Percentiles rank a stretch among this genome's conserved stretches.
Conservation (phyloP, 2,888 invertebrate genomes). For the Octonoba sinensis region DNA sequence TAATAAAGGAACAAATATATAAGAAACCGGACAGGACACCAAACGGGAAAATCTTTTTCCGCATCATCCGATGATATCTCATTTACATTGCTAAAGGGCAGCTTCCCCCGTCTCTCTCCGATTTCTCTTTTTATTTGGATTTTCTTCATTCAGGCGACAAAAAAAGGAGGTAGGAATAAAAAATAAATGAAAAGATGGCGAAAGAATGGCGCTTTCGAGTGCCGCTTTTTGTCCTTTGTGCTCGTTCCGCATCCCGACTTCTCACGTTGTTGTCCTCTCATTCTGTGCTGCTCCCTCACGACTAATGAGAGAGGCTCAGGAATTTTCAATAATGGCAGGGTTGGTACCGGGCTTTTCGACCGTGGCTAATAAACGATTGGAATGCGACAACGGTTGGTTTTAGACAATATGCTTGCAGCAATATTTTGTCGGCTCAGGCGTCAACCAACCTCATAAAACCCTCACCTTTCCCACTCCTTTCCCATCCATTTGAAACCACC, state of each 20-base stretch:
- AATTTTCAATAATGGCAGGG: slow-evolving; percentile 65
- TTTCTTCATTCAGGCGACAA: slow-evolving; percentile 24
- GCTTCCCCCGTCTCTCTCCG: slow-evolving; percentile 8
- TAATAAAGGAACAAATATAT: too few relatives aligned
- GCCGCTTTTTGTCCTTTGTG: slow-evolving; percentile 30
- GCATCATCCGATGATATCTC: slow-evolving; percentile 10
- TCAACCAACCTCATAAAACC: slow-evolving; percentile 65
- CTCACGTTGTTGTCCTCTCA: background rate
- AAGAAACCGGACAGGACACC: too few relatives aligned
- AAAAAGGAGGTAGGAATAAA: slow-evolving; percentile 20
- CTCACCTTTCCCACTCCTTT: slow-evolving; percentile 59
- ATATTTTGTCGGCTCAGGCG: slow-evolving; percentile 66
- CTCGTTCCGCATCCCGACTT: slow-evolving; percentile 22
- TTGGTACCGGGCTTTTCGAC: slow-evolving; percentile 40
- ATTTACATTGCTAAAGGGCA: slow-evolving; percentile 10
- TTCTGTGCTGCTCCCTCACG: slow-evolving; percentile 7
- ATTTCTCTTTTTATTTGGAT: slow-evolving; percentile 26
- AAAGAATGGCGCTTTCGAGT: slow-evolving; percentile 30
- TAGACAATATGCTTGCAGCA: slow-evolving; percentile 66
- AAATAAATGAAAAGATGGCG: slow-evolving; percentile 17
- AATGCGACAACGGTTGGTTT: slow-evolving; percentile 66
- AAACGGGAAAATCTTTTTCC: background rate
- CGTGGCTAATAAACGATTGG: slow-evolving; percentile 65
- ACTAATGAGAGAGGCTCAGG: slow-evolving; percentile 62
- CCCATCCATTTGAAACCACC: slow-evolving; percentile 42